These are phyloP conservation scores for Torymus auratus DNA, from an alignment of 2,888 invertebrate species.

Conservation along the genomic window DNA sequence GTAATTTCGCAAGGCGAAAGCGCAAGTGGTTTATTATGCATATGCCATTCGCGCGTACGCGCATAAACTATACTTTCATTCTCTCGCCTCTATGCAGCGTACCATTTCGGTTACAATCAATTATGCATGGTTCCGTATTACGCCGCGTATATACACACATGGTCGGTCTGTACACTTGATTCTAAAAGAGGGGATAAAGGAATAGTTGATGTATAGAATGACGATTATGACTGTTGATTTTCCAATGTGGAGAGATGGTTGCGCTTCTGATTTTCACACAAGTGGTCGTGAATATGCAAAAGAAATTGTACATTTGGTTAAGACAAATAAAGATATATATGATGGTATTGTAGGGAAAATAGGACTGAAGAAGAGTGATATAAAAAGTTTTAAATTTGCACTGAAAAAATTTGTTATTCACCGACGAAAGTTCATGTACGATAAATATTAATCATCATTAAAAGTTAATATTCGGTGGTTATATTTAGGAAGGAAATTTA, in stretches of 20 bases:
- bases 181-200: slow-evolving; percentile 1
- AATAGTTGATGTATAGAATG: slow-evolving; percentile 3
- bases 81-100: slow-evolving; percentile 31
- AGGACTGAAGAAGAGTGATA: slow-evolving; percentile 29
- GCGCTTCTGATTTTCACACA: slow-evolving; percentile 8
- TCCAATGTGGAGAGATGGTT: slow-evolving; percentile 22
- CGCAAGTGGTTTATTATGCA: slow-evolving; percentile 45
- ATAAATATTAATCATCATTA: no score
- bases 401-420: not conserved
- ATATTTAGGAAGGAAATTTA: no score
- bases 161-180: slow-evolving; percentile 26
- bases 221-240: slow-evolving; percentile 28
- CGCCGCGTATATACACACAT: not conserved
- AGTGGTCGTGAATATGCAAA: slow-evolving; percentile 13
- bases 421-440: not conserved
- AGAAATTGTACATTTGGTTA: slow-evolving; percentile 39
- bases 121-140: slow-evolving; percentile 40
- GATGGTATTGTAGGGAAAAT: not conserved
- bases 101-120: slow-evolving; percentile 34
- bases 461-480: no score
- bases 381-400: not conserved
- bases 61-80: slow-evolving; percentile 45
- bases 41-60: slow-evolving; percentile 13
- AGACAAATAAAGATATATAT: slow-evolving; percentile 9
- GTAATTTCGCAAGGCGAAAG: slow-evolving; percentile 55